Percentiles rank a stretch among this genome's conserved stretches.
Conservation (phyloP, 2,888 invertebrate genomes). For the Caenorhabditis zanzibari region DNA sequence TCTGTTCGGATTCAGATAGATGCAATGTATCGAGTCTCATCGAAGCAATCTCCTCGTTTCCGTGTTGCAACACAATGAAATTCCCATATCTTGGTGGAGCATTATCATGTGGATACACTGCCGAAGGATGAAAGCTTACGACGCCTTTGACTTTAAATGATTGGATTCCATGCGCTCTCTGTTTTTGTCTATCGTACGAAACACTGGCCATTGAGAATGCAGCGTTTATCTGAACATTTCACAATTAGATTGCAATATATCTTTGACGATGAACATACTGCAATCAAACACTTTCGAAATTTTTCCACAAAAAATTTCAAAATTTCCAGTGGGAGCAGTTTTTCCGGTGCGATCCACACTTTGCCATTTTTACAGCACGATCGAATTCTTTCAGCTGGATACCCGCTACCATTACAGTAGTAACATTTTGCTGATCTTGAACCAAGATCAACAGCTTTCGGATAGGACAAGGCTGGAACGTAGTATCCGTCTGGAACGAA, state of each 20-base stretch:
- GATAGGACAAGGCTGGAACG: background rate
- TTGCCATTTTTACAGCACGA: slow-evolving; percentile 12
- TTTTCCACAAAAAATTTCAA: background rate
- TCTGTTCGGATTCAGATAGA: background rate
- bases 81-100: background rate
- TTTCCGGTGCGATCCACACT: background rate
- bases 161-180: background rate
- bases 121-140: background rate
- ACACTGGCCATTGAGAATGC: slow-evolving; percentile 14
- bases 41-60: background rate
- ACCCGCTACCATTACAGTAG: background rate
- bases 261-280: background rate
- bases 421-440: background rate
- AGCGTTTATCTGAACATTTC: background rate
- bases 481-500: background rate
- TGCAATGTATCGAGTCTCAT: background rate
- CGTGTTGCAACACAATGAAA: background rate
- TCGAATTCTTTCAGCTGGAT: background rate
- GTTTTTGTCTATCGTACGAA: background rate
- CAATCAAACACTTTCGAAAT: background rate
- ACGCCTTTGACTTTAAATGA: background rate
- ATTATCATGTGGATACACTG: background rate
- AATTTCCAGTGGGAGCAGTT: background rate
- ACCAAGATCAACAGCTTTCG: background rate
- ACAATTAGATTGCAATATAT: background rate